Base-by-base conservation (phyloP, 53 echinoderm and acorn worm genomes). In the Glandiceps talaboti region DNA sequence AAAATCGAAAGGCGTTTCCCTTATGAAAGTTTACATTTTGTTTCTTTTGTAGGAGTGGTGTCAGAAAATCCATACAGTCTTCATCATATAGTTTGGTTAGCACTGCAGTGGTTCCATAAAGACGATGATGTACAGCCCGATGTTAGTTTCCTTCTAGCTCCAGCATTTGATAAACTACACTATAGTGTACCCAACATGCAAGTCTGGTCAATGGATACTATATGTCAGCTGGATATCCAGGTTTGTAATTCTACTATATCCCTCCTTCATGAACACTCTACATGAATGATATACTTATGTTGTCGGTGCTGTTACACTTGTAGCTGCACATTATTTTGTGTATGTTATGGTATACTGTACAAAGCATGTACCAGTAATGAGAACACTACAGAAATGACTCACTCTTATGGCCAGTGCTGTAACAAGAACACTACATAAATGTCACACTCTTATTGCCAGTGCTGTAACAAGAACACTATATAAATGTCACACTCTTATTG, bases 141-240 rank as follows among this genome's bases (percentile, higher is more conserved):
- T 80, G 84, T 99, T 14, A 93, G 93, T 28, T 83, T 85, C 29
- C 89, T 99, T 79, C 82, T 99, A 0, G 89, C 93, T 64, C 88
- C 79, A 32, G 85, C 86, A 73, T 99, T 94, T 83, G 85, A 84
- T 25, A 91, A 89, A 26, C 94, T 99, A 31, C 76, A 77, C 25
- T 87, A 91, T 76, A 91, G 89, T 77, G 81, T 93, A 14, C 83
- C 85, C n/a, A 88, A 85, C 74, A 79, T 99, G n/a, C 89, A 99
- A 33, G 94, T 88, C 32, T 91, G 89, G 29, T 74, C 93, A 0
- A 86, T 99, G 28, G 99, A 99, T 76, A 99, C 93, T 82, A 81
- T 99, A 32, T 78, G 94, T 73, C 77, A 87, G 26, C 77, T 99
- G 82, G 99, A 99, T 78, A 81, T 99, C 14, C 93, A 99, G 94